Base-by-base conservation (phyloP, 2,797 vertebrate species). In the Sciurus carolinensis region DNA sequence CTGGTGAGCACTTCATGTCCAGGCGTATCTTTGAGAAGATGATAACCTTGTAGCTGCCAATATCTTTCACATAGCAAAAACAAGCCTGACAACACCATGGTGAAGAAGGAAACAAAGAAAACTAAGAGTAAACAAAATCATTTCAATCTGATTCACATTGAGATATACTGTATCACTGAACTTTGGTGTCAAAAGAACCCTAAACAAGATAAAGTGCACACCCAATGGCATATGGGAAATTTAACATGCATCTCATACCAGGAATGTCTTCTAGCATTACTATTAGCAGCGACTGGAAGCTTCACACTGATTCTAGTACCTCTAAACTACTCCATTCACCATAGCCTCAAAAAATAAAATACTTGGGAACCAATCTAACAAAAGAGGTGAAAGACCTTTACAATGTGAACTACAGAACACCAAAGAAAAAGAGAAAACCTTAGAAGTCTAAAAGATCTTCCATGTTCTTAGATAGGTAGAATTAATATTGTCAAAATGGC, bases 1-100 rank as follows among this genome's bases (percentile, higher is more conserved):
- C 7, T 66, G 52, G 36, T 90, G 82, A 24, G 47, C 4, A 12
- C 22, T 30, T 3, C 52, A 84, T 94, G 84, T 62, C 26, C 42
- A 93, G 93, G 86, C 5, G 73, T 62, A 89, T 91, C 73, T 82
- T 17, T 66, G n/a, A 77, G 90, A 97, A 97, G 75, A 92, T 44
- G 79, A 75, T 24, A 64, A 94, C 93, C 73, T 96, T 62, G 73
- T 14, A 97, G 57, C 28, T 97, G 67, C 30, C 93, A 64, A 5
- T 42, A n/a, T 47, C 54, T 89, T 92, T 90, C 84, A 96, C 91
- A 93, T 57, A 96, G 80, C 77, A 97, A 91, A 76, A 97, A 91
- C 33, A 96, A 97, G 30, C n/a, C 66, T 97, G 90, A 89, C 47
- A 95, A 54, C 54, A 88, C 12, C 24, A 96, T 94, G 50, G 93